Evolutionary conservation across 2,113 vertebrate genomes (phyloP), one percentile per base, ranked within the genome.

Genomic region (Isurus oxyrinchus): DNA sequence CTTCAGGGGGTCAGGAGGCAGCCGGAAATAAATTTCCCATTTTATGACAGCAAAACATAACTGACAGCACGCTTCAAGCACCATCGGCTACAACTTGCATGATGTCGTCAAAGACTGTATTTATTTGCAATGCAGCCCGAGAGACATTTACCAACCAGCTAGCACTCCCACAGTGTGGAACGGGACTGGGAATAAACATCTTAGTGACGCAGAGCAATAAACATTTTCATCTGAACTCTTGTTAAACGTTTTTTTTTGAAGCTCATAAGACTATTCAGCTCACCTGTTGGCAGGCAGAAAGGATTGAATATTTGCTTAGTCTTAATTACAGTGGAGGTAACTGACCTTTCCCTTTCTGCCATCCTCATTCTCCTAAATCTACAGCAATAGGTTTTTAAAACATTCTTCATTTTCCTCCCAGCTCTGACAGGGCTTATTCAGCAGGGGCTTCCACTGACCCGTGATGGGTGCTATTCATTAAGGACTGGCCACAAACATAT

Each of bases 371-470:
- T 11, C 3, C 27, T 94, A 96, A 96, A 97, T 96, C 81, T 81
- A 57, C 63, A 94, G 95, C 96, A 96, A 66, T 96, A 96, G 96
- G 69, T 49, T 96, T 95, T 97, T 96, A 19, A 96, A 96, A 14
- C 96, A 55, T 96, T 63, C 91, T 96, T 96, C 72, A 81, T 97
- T 95, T 91, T 49, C 96, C 96, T n/a, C 57, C 72, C 0, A 0
- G 97, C 76, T 96, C 61, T 96, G 86, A 96, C 95, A 96, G 96
- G 96, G 72, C 90, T 96, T 96, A 59, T 96, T 97, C 98, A 97
- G 97, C 97, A 98, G 98, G 97, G 97, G 97, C 97, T 97, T 97
- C 97, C 96, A 97, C 90, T 88, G 97, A 97, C 96, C 97, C 96
- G 93, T 49, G 69, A 31, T 94, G 97, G 97, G 96, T 96, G 96